Evolutionary conservation across 1,140 invertebrate species (phyloP).

Genomic region (Cylas formicarius): DNA sequence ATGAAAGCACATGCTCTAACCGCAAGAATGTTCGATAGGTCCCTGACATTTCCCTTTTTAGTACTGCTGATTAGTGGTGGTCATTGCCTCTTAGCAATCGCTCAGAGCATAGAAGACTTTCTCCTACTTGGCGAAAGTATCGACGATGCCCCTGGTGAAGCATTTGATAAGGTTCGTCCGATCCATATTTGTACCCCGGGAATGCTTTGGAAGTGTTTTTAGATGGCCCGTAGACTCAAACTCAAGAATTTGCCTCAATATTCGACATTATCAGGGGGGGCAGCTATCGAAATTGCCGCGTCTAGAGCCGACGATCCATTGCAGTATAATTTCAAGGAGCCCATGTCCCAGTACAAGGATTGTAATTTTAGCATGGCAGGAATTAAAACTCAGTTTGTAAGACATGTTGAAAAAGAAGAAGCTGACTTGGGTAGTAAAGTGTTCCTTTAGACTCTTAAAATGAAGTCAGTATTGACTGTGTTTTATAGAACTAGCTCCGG

Average conservation of each 20-base stretch:
- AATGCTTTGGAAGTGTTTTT: constrained; percentile 20
- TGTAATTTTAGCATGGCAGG: constrained; percentile 86
- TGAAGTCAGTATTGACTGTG: neutral
- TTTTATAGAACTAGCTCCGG: constrained; percentile 43
- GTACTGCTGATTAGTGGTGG: constrained; percentile 87
- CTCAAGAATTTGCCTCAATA: constrained; percentile 72
- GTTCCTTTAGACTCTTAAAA: neutral
- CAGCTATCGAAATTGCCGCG: constrained; percentile 77
- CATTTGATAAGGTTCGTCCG: constrained; percentile 71
- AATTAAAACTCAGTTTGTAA: constrained; percentile 51
- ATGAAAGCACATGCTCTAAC: constrained; percentile 98
- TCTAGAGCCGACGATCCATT: constrained; percentile 55
- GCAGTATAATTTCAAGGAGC: constrained; percentile 59
- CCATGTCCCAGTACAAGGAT: constrained; percentile 53
- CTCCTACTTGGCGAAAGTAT: constrained; percentile 66
- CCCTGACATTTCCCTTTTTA: constrained; percentile 81
- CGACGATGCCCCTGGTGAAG: constrained; percentile 88
- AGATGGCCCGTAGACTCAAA: constrained; percentile 78
- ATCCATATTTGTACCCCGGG: constrained; percentile 7
- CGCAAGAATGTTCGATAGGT: constrained; percentile 57
- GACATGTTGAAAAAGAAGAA: constrained; percentile 55
- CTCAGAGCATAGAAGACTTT: constrained; percentile 68
- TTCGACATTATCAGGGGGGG: constrained; percentile 67
- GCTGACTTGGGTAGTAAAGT: constrained; percentile 19
- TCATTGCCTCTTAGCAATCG: constrained; percentile 79